phyloP scores from a whole-genome alignment of 2,888 invertebrate genomes.

The Platerodrilus igneus region DNA sequence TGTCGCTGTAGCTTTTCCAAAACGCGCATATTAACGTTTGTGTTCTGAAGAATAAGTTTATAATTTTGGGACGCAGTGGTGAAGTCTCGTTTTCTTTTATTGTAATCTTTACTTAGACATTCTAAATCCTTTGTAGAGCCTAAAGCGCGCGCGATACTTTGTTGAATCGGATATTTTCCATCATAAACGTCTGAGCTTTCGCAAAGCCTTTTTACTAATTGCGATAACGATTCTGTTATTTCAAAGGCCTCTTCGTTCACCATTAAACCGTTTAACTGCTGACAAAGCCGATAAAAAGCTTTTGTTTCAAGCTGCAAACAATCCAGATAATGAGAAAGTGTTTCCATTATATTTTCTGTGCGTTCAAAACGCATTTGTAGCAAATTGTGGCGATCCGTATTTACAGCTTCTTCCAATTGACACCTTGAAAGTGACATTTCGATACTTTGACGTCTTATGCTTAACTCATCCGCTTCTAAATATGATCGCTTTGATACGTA shows the following conservation, averaged over 20 bases:
- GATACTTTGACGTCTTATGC: constrained; percentile 19
- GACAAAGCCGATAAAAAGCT: constrained; percentile 21
- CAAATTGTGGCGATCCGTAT: constrained; percentile 15
- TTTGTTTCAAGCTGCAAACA: constrained; percentile 25
- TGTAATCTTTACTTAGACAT: constrained; percentile 21
- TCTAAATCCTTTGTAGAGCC: constrained; percentile 11
- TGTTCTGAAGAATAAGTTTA: constrained; percentile 40
- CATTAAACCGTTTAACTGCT: constrained; percentile 18
- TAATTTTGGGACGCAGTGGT: constrained; percentile 41
- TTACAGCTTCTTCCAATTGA: constrained; percentile 23
- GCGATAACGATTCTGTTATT: constrained; percentile 18
- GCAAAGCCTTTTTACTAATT: constrained; percentile 21
- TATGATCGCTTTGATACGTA: constrained; percentile 15
- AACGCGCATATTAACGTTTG: constrained; percentile 36
- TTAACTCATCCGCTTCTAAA: constrained; percentile 19
- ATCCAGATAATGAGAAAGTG: constrained; percentile 24
- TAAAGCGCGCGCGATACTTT: constrained; percentile 14
- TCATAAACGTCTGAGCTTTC: constrained; percentile 1
- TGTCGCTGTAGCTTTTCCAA: constrained; percentile 39
- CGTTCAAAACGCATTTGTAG: constrained; percentile 20
- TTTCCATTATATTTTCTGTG: constrained; percentile 18
- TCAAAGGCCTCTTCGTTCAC: constrained; percentile 15
- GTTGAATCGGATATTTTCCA: constrained; percentile 15
- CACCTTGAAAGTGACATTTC: constrained; percentile 23
- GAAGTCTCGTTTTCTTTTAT: constrained; percentile 33